A percentile compares a stretch with the other conserved stretches of the same genome.
These are phyloP conservation scores for Notolepis coatsorum DNA, from an alignment of 2,797 vertebrate genomes.

Conservation along the genomic window DNA sequence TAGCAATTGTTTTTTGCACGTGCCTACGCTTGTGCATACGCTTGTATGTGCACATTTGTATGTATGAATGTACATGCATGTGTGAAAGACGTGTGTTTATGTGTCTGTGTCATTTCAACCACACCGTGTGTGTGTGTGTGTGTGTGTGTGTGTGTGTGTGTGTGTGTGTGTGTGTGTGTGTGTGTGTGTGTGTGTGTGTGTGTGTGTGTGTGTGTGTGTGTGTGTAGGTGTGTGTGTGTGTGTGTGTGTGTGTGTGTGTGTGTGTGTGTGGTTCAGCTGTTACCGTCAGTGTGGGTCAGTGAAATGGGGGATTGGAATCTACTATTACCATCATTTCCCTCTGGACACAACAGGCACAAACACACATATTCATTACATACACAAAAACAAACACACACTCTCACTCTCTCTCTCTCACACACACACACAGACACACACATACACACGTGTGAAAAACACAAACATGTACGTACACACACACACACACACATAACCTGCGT, in stretches of 20 bases:
- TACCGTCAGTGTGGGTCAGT: slow-evolving; percentile 45
- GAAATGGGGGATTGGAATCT: slow-evolving; percentile 36
- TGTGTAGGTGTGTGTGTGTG: slow-evolving; percentile 3
- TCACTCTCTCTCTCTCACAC: too few relatives aligned
- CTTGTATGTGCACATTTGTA: neutral
- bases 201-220: too few relatives aligned
- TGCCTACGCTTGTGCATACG: slow-evolving; percentile 4
- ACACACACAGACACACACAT: slow-evolving; percentile 20
- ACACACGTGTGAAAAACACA: slow-evolving; percentile 15
- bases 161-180: too few relatives aligned
- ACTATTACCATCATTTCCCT: slow-evolving; percentile 22
- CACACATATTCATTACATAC: slow-evolving; percentile 1
- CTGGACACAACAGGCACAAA: neutral
- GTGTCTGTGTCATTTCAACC: too few relatives aligned
- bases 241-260: slow-evolving; percentile 11
- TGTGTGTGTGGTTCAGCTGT: slow-evolving; percentile 37
- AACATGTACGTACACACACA: neutral
- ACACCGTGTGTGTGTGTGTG: too few relatives aligned
- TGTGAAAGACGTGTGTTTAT: too few relatives aligned
- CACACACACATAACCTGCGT: neutral
- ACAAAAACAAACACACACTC: slow-evolving; percentile 13
- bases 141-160: too few relatives aligned
- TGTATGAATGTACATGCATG: too few relatives aligned
- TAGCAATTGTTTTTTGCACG: neutral
- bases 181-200: too few relatives aligned